Percentiles rank a stretch among this genome's conserved stretches.
phyloP scores from a whole-genome alignment of 2,797 vertebrate genomes.

The Sebastes trivittatus region DNA sequence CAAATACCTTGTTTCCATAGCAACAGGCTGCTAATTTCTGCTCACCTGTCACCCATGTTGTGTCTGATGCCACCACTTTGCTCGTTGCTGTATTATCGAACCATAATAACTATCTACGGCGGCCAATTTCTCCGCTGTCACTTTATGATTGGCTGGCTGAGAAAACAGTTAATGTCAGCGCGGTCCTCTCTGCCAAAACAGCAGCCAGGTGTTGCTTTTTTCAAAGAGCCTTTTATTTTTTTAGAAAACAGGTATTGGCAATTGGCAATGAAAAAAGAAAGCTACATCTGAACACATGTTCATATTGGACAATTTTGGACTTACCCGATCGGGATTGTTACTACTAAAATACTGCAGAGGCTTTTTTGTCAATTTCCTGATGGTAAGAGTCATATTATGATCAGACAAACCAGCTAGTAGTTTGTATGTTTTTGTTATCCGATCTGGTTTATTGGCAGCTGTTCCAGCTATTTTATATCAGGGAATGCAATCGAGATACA shows the following conservation, averaged over 20 bases:
- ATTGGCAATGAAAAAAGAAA: neutral
- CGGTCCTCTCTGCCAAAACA: neutral
- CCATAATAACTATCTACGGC: neutral
- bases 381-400: too few species aligned
- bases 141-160: neutral
- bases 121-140: neutral
- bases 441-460: neutral
- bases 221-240: neutral
- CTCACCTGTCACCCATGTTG: neutral
- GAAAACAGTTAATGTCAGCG: neutral
- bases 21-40: slow-evolving; percentile 14
- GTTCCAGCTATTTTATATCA: neutral
- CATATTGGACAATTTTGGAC: too few species aligned
- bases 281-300: neutral
- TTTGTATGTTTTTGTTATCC: too few species aligned
- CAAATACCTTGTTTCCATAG: slow-evolving; percentile 28
- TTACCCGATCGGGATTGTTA: too few species aligned
- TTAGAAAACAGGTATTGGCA: neutral
- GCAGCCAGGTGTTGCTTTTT: neutral
- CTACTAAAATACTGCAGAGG: too few species aligned
- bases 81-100: neutral
- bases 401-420: too few species aligned
- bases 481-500: neutral
- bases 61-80: neutral
- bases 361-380: too few species aligned